Conservation (phyloP, 35 echinoderm and acorn worm genomes). For the Patiria miniata region DNA sequence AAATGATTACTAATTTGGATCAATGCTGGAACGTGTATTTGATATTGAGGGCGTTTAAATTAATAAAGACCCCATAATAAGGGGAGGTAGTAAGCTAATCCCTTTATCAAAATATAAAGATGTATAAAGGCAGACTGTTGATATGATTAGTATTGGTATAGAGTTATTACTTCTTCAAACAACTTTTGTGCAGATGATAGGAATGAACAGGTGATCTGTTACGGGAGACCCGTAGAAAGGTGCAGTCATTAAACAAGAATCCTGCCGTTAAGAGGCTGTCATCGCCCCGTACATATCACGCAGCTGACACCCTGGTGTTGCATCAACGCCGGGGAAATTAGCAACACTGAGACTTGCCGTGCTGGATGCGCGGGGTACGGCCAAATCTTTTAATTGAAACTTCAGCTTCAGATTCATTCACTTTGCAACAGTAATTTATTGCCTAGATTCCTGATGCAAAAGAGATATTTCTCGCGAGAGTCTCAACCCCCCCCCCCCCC, state of each 20-base stretch:
- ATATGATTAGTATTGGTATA: too few relatives aligned
- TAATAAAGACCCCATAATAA: too few relatives aligned
- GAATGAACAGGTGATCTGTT: neutral
- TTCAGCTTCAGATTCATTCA: neutral
- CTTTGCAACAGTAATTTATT: neutral
- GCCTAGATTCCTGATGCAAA: neutral
- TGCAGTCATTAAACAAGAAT: neutral
- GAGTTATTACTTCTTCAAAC: too few relatives aligned
- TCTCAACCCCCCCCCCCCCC: too few relatives aligned
- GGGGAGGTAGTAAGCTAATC: too few relatives aligned
- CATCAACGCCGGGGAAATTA: slow-evolving; percentile 1
- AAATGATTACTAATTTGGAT: too few relatives aligned
- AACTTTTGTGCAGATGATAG: neutral
- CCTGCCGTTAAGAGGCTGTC: neutral
- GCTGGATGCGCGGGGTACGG: neutral
- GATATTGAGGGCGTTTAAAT: too few relatives aligned
- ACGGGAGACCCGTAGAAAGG: neutral
- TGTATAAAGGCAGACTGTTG: too few relatives aligned
- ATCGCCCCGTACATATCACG: neutral
- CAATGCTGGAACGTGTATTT: too few relatives aligned
- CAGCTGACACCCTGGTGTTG: neutral
- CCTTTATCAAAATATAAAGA: too few relatives aligned
- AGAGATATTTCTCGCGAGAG: neutral
- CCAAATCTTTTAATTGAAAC: neutral
- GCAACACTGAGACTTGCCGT: neutral